phyloP scores from a whole-genome alignment of 1,140 invertebrate genomes.

The Psix sp. region DNA sequence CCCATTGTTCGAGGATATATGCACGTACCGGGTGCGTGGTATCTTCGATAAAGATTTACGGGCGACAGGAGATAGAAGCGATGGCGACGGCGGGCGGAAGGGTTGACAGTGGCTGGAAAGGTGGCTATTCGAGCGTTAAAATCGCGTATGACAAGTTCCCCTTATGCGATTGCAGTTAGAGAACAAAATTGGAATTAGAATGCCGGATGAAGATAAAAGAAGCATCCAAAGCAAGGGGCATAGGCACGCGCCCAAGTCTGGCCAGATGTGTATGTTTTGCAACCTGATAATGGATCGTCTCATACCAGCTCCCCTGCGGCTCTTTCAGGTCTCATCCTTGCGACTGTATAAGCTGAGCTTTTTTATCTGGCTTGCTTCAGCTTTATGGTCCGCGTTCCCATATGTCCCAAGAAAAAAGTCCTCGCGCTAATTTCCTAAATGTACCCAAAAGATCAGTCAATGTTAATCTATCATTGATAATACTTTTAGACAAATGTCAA shows the following conservation, averaged over 20 bases:
- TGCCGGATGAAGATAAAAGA: conserved; percentile 54
- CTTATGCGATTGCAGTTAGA: conserved; percentile 30
- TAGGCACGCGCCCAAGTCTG: conserved; percentile 66
- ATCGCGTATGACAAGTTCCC: conserved; percentile 63
- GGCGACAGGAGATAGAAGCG: conserved; percentile 32
- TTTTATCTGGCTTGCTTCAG: conserved; percentile 65
- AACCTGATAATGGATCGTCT: conserved; percentile 75
- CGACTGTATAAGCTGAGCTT: conserved; percentile 74
- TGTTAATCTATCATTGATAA: too few relatives aligned
- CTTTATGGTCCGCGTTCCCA: conserved; percentile 61
- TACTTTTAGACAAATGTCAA: too few relatives aligned
- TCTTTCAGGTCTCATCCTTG: conserved; percentile 73
- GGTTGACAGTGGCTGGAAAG: conserved; percentile 38
- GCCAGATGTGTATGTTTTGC: conserved; percentile 75
- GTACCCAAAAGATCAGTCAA: conserved; percentile 29
- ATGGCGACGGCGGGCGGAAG: conserved; percentile 7
- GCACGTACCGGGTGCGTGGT: conserved; percentile 42
- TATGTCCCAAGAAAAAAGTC: conserved; percentile 65
- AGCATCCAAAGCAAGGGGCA: conserved; percentile 64
- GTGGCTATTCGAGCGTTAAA: conserved; percentile 55
- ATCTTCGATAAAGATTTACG: conserved; percentile 69
- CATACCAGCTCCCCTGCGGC: conserved; percentile 70
- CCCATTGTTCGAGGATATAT: conserved; percentile 65
- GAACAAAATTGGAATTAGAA: conserved; percentile 33
- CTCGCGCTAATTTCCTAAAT: conserved; percentile 45